These are phyloP conservation scores for Diadegma fenestrale DNA, from an alignment of 2,888 invertebrate genomes.

Conservation along the genomic window DNA sequence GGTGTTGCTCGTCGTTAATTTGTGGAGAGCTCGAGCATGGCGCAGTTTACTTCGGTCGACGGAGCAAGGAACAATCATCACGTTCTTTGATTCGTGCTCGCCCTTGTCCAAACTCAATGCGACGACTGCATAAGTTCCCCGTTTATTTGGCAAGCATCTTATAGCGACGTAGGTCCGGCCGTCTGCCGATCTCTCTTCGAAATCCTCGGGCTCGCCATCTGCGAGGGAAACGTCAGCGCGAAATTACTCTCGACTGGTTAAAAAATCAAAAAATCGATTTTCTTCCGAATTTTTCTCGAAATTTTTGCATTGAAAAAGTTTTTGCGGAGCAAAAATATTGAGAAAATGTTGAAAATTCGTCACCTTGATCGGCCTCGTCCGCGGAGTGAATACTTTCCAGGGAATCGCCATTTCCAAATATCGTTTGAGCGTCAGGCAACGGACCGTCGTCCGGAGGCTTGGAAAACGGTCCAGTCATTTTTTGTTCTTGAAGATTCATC, in stretches of 20 bases:
- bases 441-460: conserved; percentile 81
- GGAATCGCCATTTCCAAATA: conserved; percentile 77
- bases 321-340: background rate
- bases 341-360: conserved; percentile 8
- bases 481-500: conserved; percentile 84
- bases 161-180: conserved; percentile 86
- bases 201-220: conserved; percentile 71
- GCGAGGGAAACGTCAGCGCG: conserved; percentile 22
- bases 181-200: conserved; percentile 76
- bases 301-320: background rate
- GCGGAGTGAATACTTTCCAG: conserved; percentile 71
- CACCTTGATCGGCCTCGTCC: conserved; percentile 60
- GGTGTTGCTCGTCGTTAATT: conserved; percentile 55
- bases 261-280: background rate
- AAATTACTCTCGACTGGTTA: background rate
- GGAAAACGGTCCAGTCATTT: conserved; percentile 82
- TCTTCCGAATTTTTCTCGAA: background rate
- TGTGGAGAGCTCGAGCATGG: conserved; percentile 67
- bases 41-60: conserved; percentile 66
- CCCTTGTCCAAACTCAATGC: conserved; percentile 84
- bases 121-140: conserved; percentile 85
- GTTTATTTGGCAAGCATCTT: conserved; percentile 83
- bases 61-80: conserved; percentile 75
- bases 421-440: conserved; percentile 80
- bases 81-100: conserved; percentile 82